Evolutionary conservation across 2,888 invertebrate species (phyloP).

Genomic region (Tenthredo notha): DNA sequence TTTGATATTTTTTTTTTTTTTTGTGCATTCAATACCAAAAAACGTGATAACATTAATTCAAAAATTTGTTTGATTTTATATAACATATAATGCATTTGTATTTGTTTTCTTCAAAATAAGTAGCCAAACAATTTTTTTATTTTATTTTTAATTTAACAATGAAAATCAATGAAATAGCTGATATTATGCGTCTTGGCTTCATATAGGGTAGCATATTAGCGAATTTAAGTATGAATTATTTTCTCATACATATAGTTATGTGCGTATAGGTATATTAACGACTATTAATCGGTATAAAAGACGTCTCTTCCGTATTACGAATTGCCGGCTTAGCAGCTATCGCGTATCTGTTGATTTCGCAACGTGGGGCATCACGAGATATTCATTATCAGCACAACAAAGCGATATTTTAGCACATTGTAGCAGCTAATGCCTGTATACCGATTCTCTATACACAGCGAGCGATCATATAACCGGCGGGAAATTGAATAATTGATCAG

Average conservation of each 20-base stretch:
- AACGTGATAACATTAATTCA: neutral
- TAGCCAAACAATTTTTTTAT: no score
- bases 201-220: no score
- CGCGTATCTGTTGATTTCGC: neutral
- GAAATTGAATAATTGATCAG: conserved; percentile 5
- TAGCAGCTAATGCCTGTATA: neutral
- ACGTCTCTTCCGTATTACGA: neutral
- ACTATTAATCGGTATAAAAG: neutral
- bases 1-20: no score
- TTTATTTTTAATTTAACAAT: no score
- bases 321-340: neutral
- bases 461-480: neutral
- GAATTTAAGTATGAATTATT: no score
- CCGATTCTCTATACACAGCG: neutral
- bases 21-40: no score
- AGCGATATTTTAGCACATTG: neutral
- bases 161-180: no score
- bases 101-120: no score
- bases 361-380: neutral
- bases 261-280: no score
- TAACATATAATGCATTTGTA: no score
- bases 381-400: neutral
- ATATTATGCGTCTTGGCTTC: no score
- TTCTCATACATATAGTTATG: no score
- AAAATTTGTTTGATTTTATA: neutral